phyloP scores from a whole-genome alignment of 2,113 vertebrate species.

The Sorex araneus region DNA sequence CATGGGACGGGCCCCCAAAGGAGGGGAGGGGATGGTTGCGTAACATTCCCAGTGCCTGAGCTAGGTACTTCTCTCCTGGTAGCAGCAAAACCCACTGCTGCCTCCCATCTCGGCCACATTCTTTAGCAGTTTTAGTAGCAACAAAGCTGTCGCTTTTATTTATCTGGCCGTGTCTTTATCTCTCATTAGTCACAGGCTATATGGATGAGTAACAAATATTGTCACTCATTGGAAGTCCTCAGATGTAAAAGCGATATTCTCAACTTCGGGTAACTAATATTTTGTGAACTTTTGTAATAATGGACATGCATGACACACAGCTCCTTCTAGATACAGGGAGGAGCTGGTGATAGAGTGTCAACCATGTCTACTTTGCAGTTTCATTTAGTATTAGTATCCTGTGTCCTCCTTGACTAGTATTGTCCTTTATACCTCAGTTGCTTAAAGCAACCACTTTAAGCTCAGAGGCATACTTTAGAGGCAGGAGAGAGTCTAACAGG shows the following conservation, averaged over 20 bases:
- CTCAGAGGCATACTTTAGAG: no score
- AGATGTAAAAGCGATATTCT: constrained; percentile 5
- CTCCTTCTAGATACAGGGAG: not conserved
- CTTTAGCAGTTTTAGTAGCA: not conserved
- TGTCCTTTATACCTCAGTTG: not conserved
- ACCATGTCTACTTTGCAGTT: not conserved
- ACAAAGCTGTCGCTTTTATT: not conserved
- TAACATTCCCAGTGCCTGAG: not conserved
- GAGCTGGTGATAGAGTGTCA: not conserved
- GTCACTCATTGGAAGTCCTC: not conserved
- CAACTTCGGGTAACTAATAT: no score
- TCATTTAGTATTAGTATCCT: not conserved
- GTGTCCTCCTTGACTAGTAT: not conserved
- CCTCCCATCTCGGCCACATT: not conserved
- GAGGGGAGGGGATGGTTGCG: not conserved
- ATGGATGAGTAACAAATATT: constrained; percentile 19
- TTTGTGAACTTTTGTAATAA: not conserved
- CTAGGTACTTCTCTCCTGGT: not conserved
- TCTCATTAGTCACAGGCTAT: not conserved
- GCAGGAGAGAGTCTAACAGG: no score
- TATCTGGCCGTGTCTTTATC: not conserved
- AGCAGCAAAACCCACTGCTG: not conserved
- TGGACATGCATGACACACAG: not conserved
- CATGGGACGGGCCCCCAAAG: no score
- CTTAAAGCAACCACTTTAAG: not conserved